Base-by-base conservation (phyloP, 2,888 invertebrate genomes). In the Sarcophaga variegata region DNA sequence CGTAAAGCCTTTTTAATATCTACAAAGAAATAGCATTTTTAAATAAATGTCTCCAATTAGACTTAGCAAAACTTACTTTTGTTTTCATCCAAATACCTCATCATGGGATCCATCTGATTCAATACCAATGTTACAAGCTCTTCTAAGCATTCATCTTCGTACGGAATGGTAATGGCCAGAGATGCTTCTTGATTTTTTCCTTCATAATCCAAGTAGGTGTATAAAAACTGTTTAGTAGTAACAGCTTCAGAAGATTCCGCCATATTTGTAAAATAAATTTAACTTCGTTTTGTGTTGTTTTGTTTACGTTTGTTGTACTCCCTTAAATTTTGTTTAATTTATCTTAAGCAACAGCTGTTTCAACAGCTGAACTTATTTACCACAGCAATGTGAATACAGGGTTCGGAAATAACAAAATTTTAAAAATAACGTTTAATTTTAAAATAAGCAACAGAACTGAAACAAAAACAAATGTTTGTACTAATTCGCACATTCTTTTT, bases 1-100 rank as follows among this genome's bases (percentile, higher is more conserved):
- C 94, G 94, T 76, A 97, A 67, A n/a, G 89, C 77, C 11, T 84
- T 81, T 47, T 90, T 90, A 25, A 93, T 83, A 45, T 89, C 92
- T 92, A 80, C 17, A 49, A 60, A 60, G 69, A 62, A 49, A 17
- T 6, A 14, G 12, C 8, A 25, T 27, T 4, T 10, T 8, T 49
- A 0, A 47, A 8, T 85, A 67, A 12, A 47, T 17, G 2, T 37
- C 37, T 69, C 54, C 11, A 20, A 54, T 14, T 14, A 49, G 8
- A 12, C n/a, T 20, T 27, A 45, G 20, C 17, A 69, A 54, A 74
- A 74, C 88, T 89, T 89, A 92, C 92, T 89, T 72, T 89, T 89
- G 63, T 92, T 90, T 81, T 92, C 92, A 82, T 93, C 93, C 59
- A 93, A 89, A 81, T 91, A 92, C 0, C 93, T 90, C 89, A 89